phyloP scores from a whole-genome alignment of 1,140 invertebrate species.

The Eumaeus atala region DNA sequence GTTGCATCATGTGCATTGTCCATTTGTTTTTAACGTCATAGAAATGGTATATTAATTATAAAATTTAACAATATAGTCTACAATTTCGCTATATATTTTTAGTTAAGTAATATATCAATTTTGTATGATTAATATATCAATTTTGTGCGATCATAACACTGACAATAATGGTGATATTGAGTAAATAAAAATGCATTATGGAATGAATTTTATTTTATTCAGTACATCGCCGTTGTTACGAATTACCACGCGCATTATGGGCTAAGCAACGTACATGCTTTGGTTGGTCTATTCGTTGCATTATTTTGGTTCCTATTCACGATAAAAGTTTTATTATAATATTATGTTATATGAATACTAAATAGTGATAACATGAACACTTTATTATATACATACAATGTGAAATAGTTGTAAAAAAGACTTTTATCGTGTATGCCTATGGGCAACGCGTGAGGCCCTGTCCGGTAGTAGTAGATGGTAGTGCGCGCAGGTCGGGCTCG shows the following conservation, averaged over 20 bases:
- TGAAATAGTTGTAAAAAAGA: neutral
- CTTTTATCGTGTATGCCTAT: neutral
- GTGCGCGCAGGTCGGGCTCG: conserved; percentile 85
- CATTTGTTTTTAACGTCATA: conserved; percentile 3
- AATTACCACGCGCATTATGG: neutral
- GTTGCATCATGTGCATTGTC: conserved; percentile 19
- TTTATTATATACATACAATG: too few species aligned
- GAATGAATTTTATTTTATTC: too few species aligned
- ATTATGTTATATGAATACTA: too few species aligned
- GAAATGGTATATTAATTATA: neutral
- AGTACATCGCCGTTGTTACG: neutral
- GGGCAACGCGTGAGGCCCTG: neutral
- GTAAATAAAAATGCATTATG: too few species aligned
- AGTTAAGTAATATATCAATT: neutral
- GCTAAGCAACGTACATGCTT: neutral
- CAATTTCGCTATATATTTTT: neutral
- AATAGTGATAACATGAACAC: too few species aligned
- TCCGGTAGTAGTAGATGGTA: conserved; percentile 20
- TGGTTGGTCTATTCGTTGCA: neutral
- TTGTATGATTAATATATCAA: neutral
- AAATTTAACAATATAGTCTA: neutral
- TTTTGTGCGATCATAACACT: neutral
- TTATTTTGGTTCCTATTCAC: neutral
- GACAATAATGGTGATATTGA: neutral
- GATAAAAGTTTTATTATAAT: conserved; percentile 3